Evolutionary conservation across 1,140 invertebrate genomes (phyloP), one percentile per base, ranked within the genome.

Genomic region (Aleiodes sp.): DNA sequence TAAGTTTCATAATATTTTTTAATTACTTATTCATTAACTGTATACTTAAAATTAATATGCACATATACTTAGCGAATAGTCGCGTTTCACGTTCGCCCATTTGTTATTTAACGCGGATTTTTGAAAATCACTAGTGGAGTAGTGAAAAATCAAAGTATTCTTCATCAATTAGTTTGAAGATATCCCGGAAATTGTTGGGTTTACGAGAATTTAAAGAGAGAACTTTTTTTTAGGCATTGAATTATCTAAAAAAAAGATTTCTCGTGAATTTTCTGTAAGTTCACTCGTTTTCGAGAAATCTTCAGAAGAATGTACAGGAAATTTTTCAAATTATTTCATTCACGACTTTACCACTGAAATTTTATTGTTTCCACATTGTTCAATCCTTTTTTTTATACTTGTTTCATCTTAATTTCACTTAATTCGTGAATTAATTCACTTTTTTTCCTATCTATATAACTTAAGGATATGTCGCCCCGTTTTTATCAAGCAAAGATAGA

Each of bases 401-500:
- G 39, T 6, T 4, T 10, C 62, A 43, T 26, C 35, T 19, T 31
- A 39, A 62, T 9, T 33, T 26, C 26, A 46, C 19, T 29, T 52
- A 1, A 9, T 52, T 59, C 10, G 4, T n/a, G 46, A 3, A 35
- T 6, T 59, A 29, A 26, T 7, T 59, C 24, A 31, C n/a, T 29
- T 14, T 31, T 10, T 59, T 26, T 33, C n/a, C 2, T n/a, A 46
- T 41, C 31, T 72, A 52, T 69, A 69, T 70, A 68, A 72, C 67
- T 72, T 72, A 66, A 65, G 46, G 71, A 72, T 72, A 72, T 72
- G 65, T 63, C 66, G 66, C 60, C 70, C 75, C 26, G n/a, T n/a
- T n/a, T n/a, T n/a, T 43, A 62, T 64, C 35, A 81, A 84, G 82
- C 80, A 80, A 76, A 77, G 78, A 83, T 82, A 83, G 82, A 84